Base-by-base conservation (phyloP, 2,797 vertebrate genomes). In the Spondyliosoma cantharus region DNA sequence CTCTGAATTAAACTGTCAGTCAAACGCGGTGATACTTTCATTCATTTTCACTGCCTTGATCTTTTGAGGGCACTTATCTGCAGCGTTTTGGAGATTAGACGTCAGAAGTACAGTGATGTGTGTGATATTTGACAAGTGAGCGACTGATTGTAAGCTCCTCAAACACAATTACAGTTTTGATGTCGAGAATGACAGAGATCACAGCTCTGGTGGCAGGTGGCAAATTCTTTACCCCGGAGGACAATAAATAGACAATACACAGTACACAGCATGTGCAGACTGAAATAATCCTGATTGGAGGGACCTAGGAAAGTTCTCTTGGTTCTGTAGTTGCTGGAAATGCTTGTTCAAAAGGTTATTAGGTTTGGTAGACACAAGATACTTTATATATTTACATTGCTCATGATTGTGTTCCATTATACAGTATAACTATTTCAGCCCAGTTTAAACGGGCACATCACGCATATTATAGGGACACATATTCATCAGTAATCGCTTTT, bases 101-200 rank as follows among this genome's bases (percentile, higher is more conserved):
- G 0, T 56, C 45, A 58, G 20, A 54, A 48, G 65, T 53, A 46
- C 14, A 17, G 24, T 20, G 27, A 67, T 59, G 29, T 73, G 60
- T 71, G 74, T 73, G 42, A 42, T 25, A 17, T 67, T 63, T 73
- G 72, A 76, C 61, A 69, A 64, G 65, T 60, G 49, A 27, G 32
- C 58, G 71, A 74, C 48, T 71, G n/a, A 83, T 82, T 78, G n/a
- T 59, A 46, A 72, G 43, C 57, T 68, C 75, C 66, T 71, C 56
- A 61, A 71, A 60, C 29, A 76, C 19, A 72, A 63, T 57, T 17
- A 45, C 49, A 63, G 13, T 22, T 56, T 27, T 52, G 15, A 78
- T 61, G 32, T 32, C 12, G 45, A 59, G 48, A 60, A 52, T 45
- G 48, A 60, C 27, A 0, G 45, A 57, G 53, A 42, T 42, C 16